Evolutionary conservation across 2,888 invertebrate genomes (phyloP).

Genomic region (Cyaniris semiargus): DNA sequence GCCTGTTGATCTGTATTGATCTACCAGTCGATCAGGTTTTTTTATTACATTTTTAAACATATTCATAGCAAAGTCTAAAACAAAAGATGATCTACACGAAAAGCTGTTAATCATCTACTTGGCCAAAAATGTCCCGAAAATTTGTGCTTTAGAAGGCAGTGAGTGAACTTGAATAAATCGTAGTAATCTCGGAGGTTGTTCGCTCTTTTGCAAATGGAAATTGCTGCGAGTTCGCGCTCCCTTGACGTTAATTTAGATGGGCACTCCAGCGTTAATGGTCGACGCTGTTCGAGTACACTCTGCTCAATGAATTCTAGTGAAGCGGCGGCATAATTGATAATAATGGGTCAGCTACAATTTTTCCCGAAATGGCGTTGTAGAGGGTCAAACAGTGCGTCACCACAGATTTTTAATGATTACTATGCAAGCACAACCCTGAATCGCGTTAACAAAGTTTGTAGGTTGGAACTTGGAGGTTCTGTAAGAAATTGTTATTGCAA

Average conservation of each 20-base stretch:
- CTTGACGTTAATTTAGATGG: conserved; percentile 45
- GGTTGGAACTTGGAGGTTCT: too few species aligned
- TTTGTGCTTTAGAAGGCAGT: not conserved
- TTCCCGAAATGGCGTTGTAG: too few species aligned
- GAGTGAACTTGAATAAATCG: conserved; percentile 12
- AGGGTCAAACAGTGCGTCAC: too few species aligned
- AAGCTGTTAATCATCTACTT: not conserved
- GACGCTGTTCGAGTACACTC: not conserved
- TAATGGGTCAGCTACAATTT: too few species aligned
- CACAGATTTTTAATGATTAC: too few species aligned
- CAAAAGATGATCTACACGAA: not conserved
- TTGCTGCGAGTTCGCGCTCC: conserved; percentile 39
- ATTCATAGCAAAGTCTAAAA: too few species aligned
- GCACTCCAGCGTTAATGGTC: conserved; percentile 11
- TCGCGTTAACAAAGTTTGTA: too few species aligned
- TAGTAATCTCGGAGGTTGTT: conserved; percentile 32
- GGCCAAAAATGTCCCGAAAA: not conserved
- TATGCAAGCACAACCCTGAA: too few species aligned
- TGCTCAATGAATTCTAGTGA: not conserved
- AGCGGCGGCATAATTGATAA: not conserved
- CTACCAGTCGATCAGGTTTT: too few species aligned
- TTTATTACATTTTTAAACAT: too few species aligned
- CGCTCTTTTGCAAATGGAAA: conserved; percentile 41
- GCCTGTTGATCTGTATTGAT: too few species aligned
- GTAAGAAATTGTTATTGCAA: too few species aligned